Percentiles rank a stretch among this genome's conserved stretches.
phyloP scores from a whole-genome alignment of 2,888 invertebrate species.

The Apamea sordens region DNA sequence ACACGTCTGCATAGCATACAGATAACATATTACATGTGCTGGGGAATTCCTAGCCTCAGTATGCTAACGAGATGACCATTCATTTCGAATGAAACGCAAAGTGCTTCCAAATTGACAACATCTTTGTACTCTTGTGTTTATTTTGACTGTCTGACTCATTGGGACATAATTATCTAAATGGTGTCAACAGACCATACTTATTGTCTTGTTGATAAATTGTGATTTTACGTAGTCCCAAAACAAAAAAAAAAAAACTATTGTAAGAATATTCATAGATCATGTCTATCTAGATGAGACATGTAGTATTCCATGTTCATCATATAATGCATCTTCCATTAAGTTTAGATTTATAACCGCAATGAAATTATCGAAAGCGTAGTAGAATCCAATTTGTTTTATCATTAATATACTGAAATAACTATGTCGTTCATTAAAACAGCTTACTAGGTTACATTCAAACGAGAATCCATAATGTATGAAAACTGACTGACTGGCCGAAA shows the following conservation, averaged over 20 bases:
- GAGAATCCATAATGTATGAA: conserved; percentile 21
- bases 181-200: conserved; percentile 3
- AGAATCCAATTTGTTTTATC: conserved; percentile 46
- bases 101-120: conserved; percentile 36
- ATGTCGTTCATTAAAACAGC: conserved; percentile 47
- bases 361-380: conserved; percentile 40
- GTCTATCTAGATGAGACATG: background rate
- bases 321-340: conserved; percentile 11
- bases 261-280: background rate
- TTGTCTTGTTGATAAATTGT: background rate
- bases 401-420: conserved; percentile 37
- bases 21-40: conserved; percentile 44
- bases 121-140: background rate
- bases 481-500: background rate
- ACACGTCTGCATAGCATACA: conserved; percentile 28
- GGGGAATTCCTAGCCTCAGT: conserved; percentile 54
- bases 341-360: conserved; percentile 18
- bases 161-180: background rate
- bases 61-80: conserved; percentile 42
- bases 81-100: conserved; percentile 35
- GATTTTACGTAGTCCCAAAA: background rate
- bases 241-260: background rate
- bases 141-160: conserved; percentile 25
- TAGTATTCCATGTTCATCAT: background rate
- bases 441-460: conserved; percentile 30